Evolutionary conservation across 2,888 invertebrate genomes (phyloP).

Genomic region (Sminthurinus aureus): DNA sequence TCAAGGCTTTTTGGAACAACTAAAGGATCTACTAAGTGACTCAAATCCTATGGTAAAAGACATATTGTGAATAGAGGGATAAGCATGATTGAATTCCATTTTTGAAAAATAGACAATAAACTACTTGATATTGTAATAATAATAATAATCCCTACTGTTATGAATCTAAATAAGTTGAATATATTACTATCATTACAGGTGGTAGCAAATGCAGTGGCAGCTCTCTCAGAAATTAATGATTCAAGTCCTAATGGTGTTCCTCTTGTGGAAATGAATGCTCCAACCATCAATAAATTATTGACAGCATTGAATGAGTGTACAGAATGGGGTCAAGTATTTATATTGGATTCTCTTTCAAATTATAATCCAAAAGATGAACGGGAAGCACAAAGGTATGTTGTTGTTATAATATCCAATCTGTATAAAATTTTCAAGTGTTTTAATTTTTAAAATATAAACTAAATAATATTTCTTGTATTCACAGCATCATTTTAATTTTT

Average conservation of each 20-base stretch:
- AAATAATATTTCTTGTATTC: too few relatives aligned
- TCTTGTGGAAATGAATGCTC: slow-evolving; percentile 94
- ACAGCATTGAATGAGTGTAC: slow-evolving; percentile 99
- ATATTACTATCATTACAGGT: slow-evolving; percentile 66
- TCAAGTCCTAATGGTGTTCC: slow-evolving; percentile 94
- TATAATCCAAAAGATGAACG: slow-evolving; percentile 96
- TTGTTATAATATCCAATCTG: too few relatives aligned
- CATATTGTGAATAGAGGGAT: too few relatives aligned
- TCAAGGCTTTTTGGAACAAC: slow-evolving; percentile 95
- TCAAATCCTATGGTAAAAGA: slow-evolving; percentile 99
- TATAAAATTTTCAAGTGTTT: slow-evolving; percentile 7
- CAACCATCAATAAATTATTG: slow-evolving; percentile 95
- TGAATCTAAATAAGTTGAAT: too few relatives aligned
- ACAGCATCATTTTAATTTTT: too few relatives aligned
- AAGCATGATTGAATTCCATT: too few relatives aligned
- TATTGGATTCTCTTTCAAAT: slow-evolving; percentile 95
- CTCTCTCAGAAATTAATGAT: slow-evolving; percentile 97
- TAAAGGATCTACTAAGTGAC: slow-evolving; percentile 96
- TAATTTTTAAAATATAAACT: too few relatives aligned
- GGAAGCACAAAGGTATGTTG: slow-evolving; percentile 82
- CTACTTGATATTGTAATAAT: too few relatives aligned
- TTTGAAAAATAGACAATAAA: too few relatives aligned
- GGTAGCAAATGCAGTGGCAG: slow-evolving; percentile 98
- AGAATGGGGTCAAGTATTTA: slow-evolving; percentile 99
- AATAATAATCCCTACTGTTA: too few relatives aligned